These are phyloP conservation scores for Salvelinus fontinalis DNA, from an alignment of 2,113 vertebrate species.

Conservation along the genomic window DNA sequence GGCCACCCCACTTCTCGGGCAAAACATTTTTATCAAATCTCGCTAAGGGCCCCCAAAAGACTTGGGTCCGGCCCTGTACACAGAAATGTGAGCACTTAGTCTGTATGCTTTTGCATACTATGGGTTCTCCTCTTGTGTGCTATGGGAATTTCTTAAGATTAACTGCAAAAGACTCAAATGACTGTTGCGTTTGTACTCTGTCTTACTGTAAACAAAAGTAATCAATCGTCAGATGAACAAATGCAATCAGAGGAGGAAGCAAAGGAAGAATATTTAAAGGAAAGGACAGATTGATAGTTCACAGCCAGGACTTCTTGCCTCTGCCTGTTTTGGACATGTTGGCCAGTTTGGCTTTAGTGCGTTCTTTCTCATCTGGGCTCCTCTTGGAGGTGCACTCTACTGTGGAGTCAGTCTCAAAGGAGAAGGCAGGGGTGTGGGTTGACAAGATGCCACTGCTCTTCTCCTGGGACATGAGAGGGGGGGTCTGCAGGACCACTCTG, in stretches of 20 bases:
- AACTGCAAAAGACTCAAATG: background rate
- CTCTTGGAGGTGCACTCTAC: constrained; percentile 53
- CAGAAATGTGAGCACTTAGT: background rate
- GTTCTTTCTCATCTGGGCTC: constrained; percentile 56
- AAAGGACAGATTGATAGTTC: constrained; percentile 7
- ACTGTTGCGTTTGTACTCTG: constrained; percentile 5
- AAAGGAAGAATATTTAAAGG: constrained; percentile 7
- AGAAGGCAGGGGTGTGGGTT: constrained; percentile 51
- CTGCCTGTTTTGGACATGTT: constrained; percentile 47
- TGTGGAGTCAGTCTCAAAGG: constrained; percentile 62
- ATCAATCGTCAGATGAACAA: constrained; percentile 3
- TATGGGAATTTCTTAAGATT: background rate
- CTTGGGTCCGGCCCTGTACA: background rate
- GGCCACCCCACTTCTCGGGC: too few relatives aligned
- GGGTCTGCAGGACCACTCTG: constrained; percentile 61
- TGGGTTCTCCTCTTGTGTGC: background rate
- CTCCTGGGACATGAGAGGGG: constrained; percentile 35
- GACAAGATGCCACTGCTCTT: constrained; percentile 31
- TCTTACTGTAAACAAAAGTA: background rate
- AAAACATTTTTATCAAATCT: too few relatives aligned
- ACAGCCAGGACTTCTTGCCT: constrained; percentile 68
- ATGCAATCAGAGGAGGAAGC: background rate
- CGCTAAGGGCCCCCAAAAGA: too few relatives aligned
- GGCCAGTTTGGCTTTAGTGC: constrained; percentile 45
- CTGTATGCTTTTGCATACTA: background rate